Evolutionary conservation across 2,888 invertebrate genomes (phyloP).

Genomic region (Eupithecia subfuscata): DNA sequence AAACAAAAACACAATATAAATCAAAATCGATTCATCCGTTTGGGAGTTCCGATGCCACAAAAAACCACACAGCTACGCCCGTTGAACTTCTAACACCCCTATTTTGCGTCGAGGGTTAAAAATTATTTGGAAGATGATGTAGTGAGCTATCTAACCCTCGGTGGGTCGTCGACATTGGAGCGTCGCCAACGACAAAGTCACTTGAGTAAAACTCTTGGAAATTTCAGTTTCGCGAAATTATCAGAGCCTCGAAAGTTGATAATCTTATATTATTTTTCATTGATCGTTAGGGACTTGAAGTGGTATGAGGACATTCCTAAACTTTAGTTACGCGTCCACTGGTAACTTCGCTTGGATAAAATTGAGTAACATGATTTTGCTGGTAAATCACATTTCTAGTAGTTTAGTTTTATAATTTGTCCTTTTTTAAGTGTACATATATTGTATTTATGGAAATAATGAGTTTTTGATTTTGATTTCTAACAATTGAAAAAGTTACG

Average conservation of each 20-base stretch:
- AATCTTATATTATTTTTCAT: constrained; percentile 14
- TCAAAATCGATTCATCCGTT: too few relatives aligned
- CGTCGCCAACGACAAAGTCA: constrained; percentile 36
- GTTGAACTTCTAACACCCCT: neutral
- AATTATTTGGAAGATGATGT: neutral
- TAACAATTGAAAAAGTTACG: too few relatives aligned
- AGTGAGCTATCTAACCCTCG: neutral
- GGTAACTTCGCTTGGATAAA: neutral
- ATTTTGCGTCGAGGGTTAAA: neutral
- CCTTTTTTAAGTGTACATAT: too few relatives aligned
- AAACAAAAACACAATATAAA: too few relatives aligned
- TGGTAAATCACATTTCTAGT: too few relatives aligned
- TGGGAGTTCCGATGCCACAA: too few relatives aligned
- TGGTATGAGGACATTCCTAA: constrained; percentile 3
- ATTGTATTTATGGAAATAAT: too few relatives aligned
- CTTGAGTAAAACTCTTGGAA: constrained; percentile 41
- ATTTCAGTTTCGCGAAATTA: constrained; percentile 39
- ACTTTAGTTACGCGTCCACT: neutral
- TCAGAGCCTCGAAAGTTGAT: constrained; percentile 8
- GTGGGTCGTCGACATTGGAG: constrained; percentile 39
- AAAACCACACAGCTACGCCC: neutral
- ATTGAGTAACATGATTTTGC: too few relatives aligned
- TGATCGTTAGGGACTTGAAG: constrained; percentile 7
- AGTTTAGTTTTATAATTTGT: too few relatives aligned
- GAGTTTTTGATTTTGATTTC: too few relatives aligned